A percentile compares a stretch with the other conserved stretches of the same genome.
Conservation (phyloP, 2,888 invertebrate genomes). For the Pherbina coryleti region DNA sequence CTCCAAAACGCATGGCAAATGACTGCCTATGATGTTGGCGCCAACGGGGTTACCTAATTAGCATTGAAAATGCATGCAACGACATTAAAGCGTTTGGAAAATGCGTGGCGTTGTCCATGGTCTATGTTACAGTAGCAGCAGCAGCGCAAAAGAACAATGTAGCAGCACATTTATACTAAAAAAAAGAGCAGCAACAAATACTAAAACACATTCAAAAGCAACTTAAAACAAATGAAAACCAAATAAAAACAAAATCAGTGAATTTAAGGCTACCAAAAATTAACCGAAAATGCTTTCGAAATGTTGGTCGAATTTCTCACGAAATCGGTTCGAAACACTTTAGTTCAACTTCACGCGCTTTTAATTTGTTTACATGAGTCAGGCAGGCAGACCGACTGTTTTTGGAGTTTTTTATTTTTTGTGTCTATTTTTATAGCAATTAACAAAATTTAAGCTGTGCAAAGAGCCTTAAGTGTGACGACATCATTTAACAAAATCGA, state of each 20-base stretch:
- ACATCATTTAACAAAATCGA: slow-evolving; percentile 10
- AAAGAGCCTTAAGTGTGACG: neutral
- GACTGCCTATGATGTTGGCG: slow-evolving; percentile 35
- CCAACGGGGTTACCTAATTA: slow-evolving; percentile 43
- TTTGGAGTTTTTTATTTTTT: neutral
- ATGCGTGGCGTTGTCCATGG: neutral
- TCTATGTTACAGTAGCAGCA: neutral
- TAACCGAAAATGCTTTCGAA: neutral
- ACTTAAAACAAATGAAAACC: neutral
- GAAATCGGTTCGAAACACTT: neutral
- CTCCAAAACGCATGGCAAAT: slow-evolving; percentile 18
- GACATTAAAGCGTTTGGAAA: neutral
- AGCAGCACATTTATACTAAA: neutral
- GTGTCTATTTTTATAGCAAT: neutral
- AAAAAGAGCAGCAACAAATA: neutral
- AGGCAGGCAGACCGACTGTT: neutral
- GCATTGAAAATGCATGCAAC: slow-evolving; percentile 38
- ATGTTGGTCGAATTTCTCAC: neutral
- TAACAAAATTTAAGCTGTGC: neutral
- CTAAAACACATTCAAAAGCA: neutral
- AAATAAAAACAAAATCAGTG: neutral
- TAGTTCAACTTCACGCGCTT: neutral
- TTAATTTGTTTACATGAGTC: neutral
- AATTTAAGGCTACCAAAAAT: neutral
- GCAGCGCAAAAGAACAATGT: neutral